Evolutionary conservation across 2,888 invertebrate species (phyloP), one percentile per base, ranked within the genome.

Genomic region (Anaspis maculata): DNA sequence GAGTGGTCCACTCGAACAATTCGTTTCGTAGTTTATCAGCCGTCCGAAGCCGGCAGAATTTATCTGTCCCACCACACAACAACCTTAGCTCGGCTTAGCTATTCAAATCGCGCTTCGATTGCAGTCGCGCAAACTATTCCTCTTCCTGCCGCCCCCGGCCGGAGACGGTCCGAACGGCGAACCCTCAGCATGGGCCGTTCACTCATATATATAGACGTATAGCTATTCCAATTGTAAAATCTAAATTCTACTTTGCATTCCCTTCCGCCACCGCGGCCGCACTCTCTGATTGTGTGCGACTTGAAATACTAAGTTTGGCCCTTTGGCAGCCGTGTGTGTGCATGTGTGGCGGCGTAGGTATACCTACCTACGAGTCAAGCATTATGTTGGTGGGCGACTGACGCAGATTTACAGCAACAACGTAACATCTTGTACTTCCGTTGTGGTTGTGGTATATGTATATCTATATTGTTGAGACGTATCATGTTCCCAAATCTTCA

Each of bases 61-160:
- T 53, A 54, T 54, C 59, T 62, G 64, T 54, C 44, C 56, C 41
- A 53, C 60, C 55, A 44, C 61, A 60, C 61, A 62, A 63, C 63
- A 63, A 62, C 62, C 64, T 63, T 61, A 61, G 62, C 62, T 57
- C 55, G 62, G 62, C 63, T 65, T 65, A 64, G 65, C 64, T 65
- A 65, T 65, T 65, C 65, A 65, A 65, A 65, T 65, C 64, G 62
- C 63, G 64, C 63, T 65, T 65, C 63, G 62, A 65, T 64, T 63
- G 59, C 62, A 62, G 61, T 56, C 52, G 61, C 49, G 54, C 64
- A 59, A 54, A 52, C 53, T 56, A 55, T 57, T 61, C 53, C 48
- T 57, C 52, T 51, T 43, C 51, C 43, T 50, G 49, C 42, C 50
- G 46, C 42, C 42, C 41, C 45, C 45, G 32, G 36, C 41, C 42